phyloP scores from a whole-genome alignment of 2,113 vertebrate species.

The Hypocryptadius cinnamomeus region DNA sequence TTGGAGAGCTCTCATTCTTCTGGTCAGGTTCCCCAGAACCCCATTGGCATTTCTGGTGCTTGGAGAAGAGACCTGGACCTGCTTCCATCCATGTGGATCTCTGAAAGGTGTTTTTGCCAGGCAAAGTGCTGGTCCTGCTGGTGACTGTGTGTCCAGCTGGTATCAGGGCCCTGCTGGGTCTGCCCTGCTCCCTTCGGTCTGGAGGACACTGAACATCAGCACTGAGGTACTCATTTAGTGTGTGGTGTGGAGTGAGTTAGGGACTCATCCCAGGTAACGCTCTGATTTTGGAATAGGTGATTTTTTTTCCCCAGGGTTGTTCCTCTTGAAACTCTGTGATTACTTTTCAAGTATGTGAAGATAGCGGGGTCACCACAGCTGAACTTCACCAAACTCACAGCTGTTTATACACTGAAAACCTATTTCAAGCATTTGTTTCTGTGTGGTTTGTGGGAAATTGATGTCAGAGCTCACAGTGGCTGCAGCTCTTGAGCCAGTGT shows the following conservation, averaged over 20 bases:
- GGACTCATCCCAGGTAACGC: neutral
- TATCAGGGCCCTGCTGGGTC: neutral
- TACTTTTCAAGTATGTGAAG: neutral
- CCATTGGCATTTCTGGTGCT: neutral
- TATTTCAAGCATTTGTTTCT: neutral
- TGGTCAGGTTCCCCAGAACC: neutral
- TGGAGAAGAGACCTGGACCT: neutral
- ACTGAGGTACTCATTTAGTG: neutral
- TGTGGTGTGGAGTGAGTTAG: neutral
- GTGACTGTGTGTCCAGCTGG: neutral
- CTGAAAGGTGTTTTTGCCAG: neutral
- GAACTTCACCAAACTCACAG: neutral
- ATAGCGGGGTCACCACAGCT: neutral
- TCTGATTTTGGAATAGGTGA: neutral
- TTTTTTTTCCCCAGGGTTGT: neutral
- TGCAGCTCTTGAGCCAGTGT: neutral
- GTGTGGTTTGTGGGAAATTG: neutral
- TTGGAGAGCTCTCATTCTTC: neutral
- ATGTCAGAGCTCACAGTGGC: neutral
- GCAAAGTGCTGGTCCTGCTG: fast-evolving
- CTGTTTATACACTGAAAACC: neutral
- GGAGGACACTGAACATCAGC: neutral
- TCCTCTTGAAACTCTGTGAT: neutral
- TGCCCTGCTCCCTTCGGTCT: neutral
- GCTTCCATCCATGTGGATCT: neutral